Evolutionary conservation across 2,797 vertebrate species (phyloP).

Genomic region (Lithobates sylvaticus): DNA sequence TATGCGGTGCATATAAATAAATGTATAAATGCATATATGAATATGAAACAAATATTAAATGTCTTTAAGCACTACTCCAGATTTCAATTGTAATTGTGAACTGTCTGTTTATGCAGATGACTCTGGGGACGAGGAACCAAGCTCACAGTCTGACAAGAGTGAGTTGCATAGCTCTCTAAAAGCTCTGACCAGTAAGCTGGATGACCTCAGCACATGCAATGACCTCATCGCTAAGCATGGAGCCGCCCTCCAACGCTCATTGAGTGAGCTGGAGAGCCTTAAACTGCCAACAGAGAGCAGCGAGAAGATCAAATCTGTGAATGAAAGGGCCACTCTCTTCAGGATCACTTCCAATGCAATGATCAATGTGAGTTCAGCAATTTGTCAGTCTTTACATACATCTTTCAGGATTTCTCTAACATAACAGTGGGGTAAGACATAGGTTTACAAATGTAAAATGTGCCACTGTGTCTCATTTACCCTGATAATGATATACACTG

Average conservation of each 20-base stretch:
- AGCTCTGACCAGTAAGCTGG: constrained; percentile 90
- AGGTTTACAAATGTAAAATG: no score
- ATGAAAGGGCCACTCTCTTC: constrained; percentile 95
- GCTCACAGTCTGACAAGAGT: constrained; percentile 89
- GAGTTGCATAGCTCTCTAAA: constrained; percentile 90
- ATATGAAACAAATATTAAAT: no score
- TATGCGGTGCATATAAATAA: no score
- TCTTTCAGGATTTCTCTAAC: no score
- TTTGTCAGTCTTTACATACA: no score
- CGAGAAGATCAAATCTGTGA: constrained; percentile 94
- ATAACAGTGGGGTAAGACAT: no score
- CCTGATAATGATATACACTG: no score
- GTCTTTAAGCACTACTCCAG: no score
- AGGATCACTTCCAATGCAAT: constrained; percentile 99
- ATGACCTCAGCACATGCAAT: constrained; percentile 94
- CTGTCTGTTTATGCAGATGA: constrained; percentile 83
- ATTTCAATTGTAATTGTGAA: background rate
- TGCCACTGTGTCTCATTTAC: no score
- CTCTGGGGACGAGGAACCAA: constrained; percentile 92
- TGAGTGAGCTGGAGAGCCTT: constrained; percentile 92
- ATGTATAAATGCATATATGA: no score
- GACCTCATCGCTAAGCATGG: constrained; percentile 97
- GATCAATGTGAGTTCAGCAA: constrained; percentile 90
- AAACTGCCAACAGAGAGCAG: constrained; percentile 86
- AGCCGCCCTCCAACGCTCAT: constrained; percentile 92